Percentiles rank a stretch among this genome's conserved stretches.
Evolutionary conservation across 1,140 invertebrate genomes (phyloP).

Genomic region (Matsumurasca onukii): DNA sequence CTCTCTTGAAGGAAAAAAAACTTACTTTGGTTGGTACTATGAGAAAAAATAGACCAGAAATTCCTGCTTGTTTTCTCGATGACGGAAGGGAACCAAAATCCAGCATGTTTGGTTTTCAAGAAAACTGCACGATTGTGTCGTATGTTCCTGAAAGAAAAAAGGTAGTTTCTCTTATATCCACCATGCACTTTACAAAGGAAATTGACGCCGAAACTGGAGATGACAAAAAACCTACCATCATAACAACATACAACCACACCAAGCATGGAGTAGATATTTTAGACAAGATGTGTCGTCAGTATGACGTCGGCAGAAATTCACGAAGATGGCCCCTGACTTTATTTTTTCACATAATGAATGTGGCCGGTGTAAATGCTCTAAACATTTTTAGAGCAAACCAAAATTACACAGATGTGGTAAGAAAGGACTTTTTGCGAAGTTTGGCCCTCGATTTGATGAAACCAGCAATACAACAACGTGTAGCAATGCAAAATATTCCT

Average conservation of each 20-base stretch:
- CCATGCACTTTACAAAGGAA: not conserved
- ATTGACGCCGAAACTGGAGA: not conserved
- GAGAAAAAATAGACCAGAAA: not conserved
- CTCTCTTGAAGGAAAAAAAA: not conserved
- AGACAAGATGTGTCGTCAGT: slow-evolving; percentile 4
- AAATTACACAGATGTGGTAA: no score
- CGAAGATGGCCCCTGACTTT: not conserved
- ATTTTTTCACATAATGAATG: not conserved
- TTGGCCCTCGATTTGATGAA: not conserved
- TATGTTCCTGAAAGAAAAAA: not conserved
- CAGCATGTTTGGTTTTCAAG: slow-evolving; percentile 2
- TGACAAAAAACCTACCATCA: not conserved
- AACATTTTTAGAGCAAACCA: not conserved
- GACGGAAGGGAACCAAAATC: not conserved
- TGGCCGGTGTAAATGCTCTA: not conserved
- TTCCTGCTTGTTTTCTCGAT: not conserved
- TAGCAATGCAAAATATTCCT: not conserved
- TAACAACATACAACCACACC: not conserved
- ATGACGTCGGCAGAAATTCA: not conserved
- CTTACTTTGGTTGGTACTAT: not conserved
- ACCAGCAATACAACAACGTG: not conserved
- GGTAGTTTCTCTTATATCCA: not conserved
- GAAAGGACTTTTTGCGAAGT: not conserved
- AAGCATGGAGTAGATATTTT: not conserved
- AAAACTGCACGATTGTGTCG: slow-evolving; percentile 4